Evolutionary conservation across 1,140 invertebrate species (phyloP), one percentile per base, ranked within the genome.

Genomic region (Drosophila prosaltans): DNA sequence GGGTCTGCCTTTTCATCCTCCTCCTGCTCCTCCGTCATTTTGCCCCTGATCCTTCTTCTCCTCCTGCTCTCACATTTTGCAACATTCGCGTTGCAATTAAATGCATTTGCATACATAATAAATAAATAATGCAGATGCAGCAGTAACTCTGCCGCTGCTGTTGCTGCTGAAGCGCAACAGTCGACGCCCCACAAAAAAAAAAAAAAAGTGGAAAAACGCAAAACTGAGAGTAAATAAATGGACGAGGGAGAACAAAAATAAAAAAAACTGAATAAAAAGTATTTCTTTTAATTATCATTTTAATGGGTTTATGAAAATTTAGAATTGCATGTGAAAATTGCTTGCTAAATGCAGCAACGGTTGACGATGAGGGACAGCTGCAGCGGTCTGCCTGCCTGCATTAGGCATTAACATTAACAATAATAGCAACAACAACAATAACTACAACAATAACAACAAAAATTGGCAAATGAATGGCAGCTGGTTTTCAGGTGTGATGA

Each of bases 31-130:
- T 7, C 6, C 9, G 2, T 2, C 45, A 24, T 24, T 24, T 21
- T 24, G 16, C 21, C 3, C 39, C 39, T 9, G 1, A 40, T 24
- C 63, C 26, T 26, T n/a, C 62, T 1, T 48, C n/a, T 16, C 45
- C 63, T 43, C 4, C 24, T 40, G 57, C 72, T 43, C 65, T 24
- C 7, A n/a, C n/a, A 36, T 51, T 51, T 45, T 40, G 21, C 51
- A 45, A 30, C 3, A 63, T 43, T 11, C 39, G 62, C 70, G 63
- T 65, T 84, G 84, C 84, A 89, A 89, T 89, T 89, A 89, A 89
- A 89, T 89, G 84, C 80, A 89, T 89, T 89, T 89, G 84, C 84
- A 89, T 89, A 81, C 78, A 83, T 78, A 89, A 89, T 89, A 89
- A 89, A 89, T 89, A 89, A 89, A 89, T 89, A 89, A 89, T 89